Evolutionary conservation across 2,113 vertebrate species (phyloP), one percentile per base, ranked within the genome.

Genomic region (Podocnemis expansa): DNA sequence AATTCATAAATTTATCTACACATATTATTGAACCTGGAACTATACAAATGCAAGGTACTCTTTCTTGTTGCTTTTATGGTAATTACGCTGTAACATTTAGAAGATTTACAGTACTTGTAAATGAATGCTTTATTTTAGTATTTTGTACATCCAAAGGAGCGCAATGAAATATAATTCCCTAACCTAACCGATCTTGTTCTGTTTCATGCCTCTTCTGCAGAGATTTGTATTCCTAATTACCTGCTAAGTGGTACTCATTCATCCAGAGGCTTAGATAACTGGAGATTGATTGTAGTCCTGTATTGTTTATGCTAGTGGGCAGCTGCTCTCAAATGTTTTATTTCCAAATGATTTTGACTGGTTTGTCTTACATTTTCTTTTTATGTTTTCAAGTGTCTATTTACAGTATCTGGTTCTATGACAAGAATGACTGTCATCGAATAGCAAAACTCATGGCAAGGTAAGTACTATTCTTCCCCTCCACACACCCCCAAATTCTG

Each of bases 361-460:
- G 88, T 27, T 93, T 82, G 21, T 82, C 85, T 98, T 79, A 96
- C 31, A 49, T 49, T 89, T 95, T 52, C n/a, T 34, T 96, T 85
- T 88, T 67, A 43, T 92, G 31, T 97, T 98, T 98, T 97, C 97
- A 98, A 98, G 99, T 99, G 98, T 99, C 99, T 73, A 99, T 99
- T 98, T 99, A 99, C 98, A 99, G 99, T 96, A 99, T 99, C 98
- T 99, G 99, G 99, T 99, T 99, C 98, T 99, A 99, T 60, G 99
- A 99, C 97, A 99, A 99, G 98, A 98, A 98, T 78, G 99, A 99
- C 98, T 99, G 99, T 97, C 99, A 99, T 92, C 99, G 99, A 94
- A 99, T 99, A 87, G 99, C 99, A 90, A 99, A 99, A 96, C 99
- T 99, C 95, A 99, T 99, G 99, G 98, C 99, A 45, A 98, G 98